Base-by-base conservation (phyloP, 2,888 invertebrate species). In the Atherix ibis region DNA sequence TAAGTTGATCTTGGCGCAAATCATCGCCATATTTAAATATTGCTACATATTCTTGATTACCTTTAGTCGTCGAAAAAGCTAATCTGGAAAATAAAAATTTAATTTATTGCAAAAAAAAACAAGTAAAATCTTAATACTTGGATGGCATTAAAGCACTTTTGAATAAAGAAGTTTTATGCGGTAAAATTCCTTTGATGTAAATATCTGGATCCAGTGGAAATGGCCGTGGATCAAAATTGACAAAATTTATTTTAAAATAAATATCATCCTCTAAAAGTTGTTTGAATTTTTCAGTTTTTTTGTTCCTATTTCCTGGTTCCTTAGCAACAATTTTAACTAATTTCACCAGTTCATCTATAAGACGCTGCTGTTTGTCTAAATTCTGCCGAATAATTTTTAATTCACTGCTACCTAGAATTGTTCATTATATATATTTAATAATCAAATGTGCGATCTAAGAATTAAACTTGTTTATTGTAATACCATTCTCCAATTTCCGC, bases 21-120 rank as follows among this genome's bases (percentile, higher is more conserved):
- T 98, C 97, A 59, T 98, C 98, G 2, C 98, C 98, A 48, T 92
- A 80, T 58, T 98, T 98, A 58, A 97, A 97, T 40, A 98, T 95
- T 0, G 94, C 85, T 12, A 87, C 82, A 58, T 95, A 98, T 50
- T 88, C 83, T 22, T 72, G 70, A 25, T 79, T 78, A 2, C 51
- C 51, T 38, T 78, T 75, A 0, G 76, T 74, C 0, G 87, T 88
- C 10, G 81, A 64, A 56, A 97, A 95, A 1, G 89, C 83, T 30
- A 98, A 64, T 53, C 77, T 74, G 26, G 0, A 30, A 30, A 12
- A n/a, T n/a, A n/a, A n/a, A n/a, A n/a, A n/a, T n/a, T n/a, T n/a
- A n/a, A n/a, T n/a, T n/a, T n/a, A n/a, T n/a, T n/a, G n/a, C n/a
- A n/a, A n/a, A n/a, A 8, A 31, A 2, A n/a, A 13, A 3, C 13